Base-by-base conservation (phyloP, 1,140 invertebrate genomes). In the Cotesia vestalis region DNA sequence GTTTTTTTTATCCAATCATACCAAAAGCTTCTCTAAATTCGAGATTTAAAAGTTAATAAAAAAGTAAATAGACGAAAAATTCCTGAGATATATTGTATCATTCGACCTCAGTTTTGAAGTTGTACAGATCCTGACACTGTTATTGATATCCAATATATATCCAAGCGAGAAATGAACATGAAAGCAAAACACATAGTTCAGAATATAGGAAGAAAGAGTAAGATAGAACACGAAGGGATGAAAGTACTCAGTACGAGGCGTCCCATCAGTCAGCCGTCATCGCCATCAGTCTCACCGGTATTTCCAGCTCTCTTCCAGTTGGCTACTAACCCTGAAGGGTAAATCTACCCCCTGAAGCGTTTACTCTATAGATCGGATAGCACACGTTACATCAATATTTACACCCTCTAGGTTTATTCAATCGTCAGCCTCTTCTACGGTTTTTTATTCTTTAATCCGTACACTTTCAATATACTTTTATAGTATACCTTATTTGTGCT, bases 101-200 rank as follows among this genome's bases (percentile, higher is more conserved):
- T 52, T 12, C 67, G 36, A 9, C 9, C n/a, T 46, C 11, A n/a
- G 38, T 51, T 61, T 36, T 12, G 35, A 51, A 17, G n/a, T 27
- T 40, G 51, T 66, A 35, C n/a, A 17, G 55, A 14, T 40, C 35
- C 61, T 75, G 73, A 27, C 72, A 55, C 73, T 75, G 71, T 77
- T 79, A 79, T 79, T 78, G 76, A 78, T 77, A 79, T 77, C 75
- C 77, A 76, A 78, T 79, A 46, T 46, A 46, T 46, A 78, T 75
- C 71, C 8, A 61, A 57, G 59, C 63, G 64, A 71, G 64, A 71
- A 74, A 62, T 59, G 71, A 61, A 20, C n/a, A 12, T 9, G 27
- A 38, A 40, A 12, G 34, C 27, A 57, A 4, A 2, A 12, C 34
- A 14, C 9, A 46, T n/a, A 75, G 38, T 67, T 62, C 53, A 36